Base-by-base conservation (phyloP, 2,888 invertebrate species). In the Cephus nigrinus region DNA sequence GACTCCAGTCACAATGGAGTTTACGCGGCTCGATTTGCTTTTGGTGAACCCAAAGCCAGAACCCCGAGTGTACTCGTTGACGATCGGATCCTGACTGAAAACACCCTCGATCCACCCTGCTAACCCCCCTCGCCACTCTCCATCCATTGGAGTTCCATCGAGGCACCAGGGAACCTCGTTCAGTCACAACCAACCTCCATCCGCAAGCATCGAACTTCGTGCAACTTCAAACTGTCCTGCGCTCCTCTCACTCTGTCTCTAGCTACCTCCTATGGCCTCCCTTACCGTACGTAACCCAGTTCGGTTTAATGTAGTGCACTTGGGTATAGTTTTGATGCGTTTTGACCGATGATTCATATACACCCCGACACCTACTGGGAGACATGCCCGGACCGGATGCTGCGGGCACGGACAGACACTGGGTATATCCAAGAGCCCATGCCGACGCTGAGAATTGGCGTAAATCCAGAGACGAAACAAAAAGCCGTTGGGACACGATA, bases 381-480 rank as follows among this genome's bases (percentile, higher is more conserved):
- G 15, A 35, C 4, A 40, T 40, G 15, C 40, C 12, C 15, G 5
- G 15, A 40, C 40, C 40, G 40, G 15, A 40, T 40, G 40, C 15
- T 15, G 15, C 12, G 40, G 40, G 40, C 15, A 40, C 4, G 40
- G 40, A 40, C 15, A 4, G 40, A 40, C 40, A 40, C 40, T 15
- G 40, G 40, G 12, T 4, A 40, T 40, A 40, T 40, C 40, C 40
- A 15, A 40, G 40, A 40, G 40, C 40, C 40, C 40, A 15, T 40
- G 15, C 15, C 4, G 15, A 40, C 40, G 15, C 4, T 40, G 40
- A 40, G 40, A 82, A 82, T 82, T 81, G 79, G 80, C 77, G 82
- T 81, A 79, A 81, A 82, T 83, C 82, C 81, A 80, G 82, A 81
- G 80, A 78, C 81, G 81, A 82, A 82, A 80, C 81, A 78, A 81